These are phyloP conservation scores for Rhagoletis pomonella DNA, from an alignment of 1,140 invertebrate genomes.

Conservation along the genomic window DNA sequence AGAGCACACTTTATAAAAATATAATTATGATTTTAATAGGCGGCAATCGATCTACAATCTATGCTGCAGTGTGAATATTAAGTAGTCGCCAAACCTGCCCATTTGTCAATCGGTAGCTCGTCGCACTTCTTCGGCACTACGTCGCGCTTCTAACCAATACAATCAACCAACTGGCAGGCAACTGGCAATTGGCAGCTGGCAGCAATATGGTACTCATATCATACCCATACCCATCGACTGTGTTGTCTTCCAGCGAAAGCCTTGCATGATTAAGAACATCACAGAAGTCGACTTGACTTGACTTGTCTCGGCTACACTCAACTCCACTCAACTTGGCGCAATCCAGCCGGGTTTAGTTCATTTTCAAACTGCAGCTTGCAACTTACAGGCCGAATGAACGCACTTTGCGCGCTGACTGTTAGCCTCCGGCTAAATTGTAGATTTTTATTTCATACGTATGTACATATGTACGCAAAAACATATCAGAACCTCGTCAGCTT, in stretches of 20 bases:
- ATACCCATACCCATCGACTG: background rate
- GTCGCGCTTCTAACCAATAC: background rate
- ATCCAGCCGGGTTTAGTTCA: slow-evolving; percentile 15
- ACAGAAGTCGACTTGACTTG: slow-evolving; percentile 44
- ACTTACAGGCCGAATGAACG: background rate
- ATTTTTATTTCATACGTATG: slow-evolving; percentile 30
- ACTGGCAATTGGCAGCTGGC: slow-evolving; percentile 49
- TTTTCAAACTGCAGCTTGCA: slow-evolving; percentile 32
- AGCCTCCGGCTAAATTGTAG: slow-evolving; percentile 27
- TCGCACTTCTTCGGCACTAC: background rate
- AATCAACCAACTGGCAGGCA: slow-evolving; percentile 35
- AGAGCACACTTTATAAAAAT: slow-evolving; percentile 50
- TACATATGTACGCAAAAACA: slow-evolving; percentile 3
- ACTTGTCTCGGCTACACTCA: background rate
- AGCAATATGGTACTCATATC: slow-evolving; percentile 16
- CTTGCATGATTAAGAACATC: slow-evolving; percentile 49
- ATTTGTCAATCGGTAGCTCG: slow-evolving; percentile 42
- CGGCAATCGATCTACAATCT: slow-evolving; percentile 52
- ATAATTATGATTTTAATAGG: slow-evolving; percentile 53
- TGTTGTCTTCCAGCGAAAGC: slow-evolving; percentile 21
- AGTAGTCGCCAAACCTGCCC: slow-evolving; percentile 50
- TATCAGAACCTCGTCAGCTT: slow-evolving; percentile 28
- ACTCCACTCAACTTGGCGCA: slow-evolving; percentile 19
- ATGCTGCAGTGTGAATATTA: slow-evolving; percentile 51
- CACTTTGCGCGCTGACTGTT: slow-evolving; percentile 29